Evolutionary conservation across 2,797 vertebrate species (phyloP).

Genomic region (Gymnothorax reevesii): DNA sequence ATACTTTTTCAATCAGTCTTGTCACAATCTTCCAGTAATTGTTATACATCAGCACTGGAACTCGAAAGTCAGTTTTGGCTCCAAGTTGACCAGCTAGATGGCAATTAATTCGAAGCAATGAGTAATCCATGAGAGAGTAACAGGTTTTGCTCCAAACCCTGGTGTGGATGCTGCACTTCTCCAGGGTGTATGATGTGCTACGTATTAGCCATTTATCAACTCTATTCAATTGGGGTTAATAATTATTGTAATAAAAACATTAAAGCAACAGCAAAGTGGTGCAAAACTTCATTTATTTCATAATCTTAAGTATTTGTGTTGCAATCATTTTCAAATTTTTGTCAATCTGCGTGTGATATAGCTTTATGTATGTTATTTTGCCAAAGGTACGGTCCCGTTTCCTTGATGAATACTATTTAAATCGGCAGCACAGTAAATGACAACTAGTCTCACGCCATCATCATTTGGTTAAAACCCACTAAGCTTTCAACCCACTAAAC

Average conservation of each 20-base stretch:
- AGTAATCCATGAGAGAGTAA: neutral
- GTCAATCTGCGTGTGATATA: neutral
- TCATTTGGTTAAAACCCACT: neutral
- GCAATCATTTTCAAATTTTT: neutral
- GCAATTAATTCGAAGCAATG: neutral
- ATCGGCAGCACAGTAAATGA: neutral
- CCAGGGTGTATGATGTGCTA: no score
- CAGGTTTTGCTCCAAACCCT: neutral
- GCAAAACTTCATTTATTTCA: constrained; percentile 53
- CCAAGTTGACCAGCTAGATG: no score
- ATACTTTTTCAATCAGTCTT: neutral
- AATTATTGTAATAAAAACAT: constrained; percentile 36
- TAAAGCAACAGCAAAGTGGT: constrained; percentile 26
- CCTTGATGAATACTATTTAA: neutral
- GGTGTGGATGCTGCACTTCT: no score
- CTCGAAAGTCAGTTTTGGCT: no score
- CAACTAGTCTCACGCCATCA: neutral
- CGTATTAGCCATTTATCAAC: no score
- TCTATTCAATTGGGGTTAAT: neutral
- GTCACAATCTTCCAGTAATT: no score
- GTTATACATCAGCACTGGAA: no score
- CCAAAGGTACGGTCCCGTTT: constrained; percentile 24
- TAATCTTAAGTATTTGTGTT: constrained; percentile 40
- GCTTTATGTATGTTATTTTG: constrained; percentile 18
- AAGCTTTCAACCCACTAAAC: neutral